Evolutionary conservation across 2,888 invertebrate genomes (phyloP).

Genomic region (Troides aeacus): DNA sequence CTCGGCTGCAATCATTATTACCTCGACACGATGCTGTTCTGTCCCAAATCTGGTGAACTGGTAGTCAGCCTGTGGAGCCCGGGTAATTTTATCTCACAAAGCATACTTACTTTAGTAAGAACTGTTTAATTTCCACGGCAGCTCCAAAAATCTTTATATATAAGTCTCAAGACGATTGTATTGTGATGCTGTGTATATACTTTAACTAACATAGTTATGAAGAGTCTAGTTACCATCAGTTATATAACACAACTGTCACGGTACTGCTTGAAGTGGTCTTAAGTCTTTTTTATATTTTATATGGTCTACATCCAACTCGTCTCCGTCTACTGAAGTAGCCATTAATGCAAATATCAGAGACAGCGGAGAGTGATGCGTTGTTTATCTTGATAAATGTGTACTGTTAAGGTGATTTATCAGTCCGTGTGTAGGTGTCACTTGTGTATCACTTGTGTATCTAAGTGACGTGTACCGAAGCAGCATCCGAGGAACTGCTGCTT

Average conservation of each 20-base stretch:
- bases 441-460: neutral
- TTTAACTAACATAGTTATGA: too few relatives aligned
- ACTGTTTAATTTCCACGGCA: neutral
- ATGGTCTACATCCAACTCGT: too few relatives aligned
- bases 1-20: constrained; percentile 43
- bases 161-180: too few relatives aligned
- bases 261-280: too few relatives aligned
- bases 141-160: neutral
- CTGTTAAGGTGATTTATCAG: neutral
- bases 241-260: too few relatives aligned
- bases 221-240: too few relatives aligned
- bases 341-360: neutral
- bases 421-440: neutral
- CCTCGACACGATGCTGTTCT: constrained; percentile 70
- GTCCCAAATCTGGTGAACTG: constrained; percentile 66
- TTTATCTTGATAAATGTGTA: neutral
- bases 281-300: too few relatives aligned
- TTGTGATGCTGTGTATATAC: too few relatives aligned
- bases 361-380: neutral
- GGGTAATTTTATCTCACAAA: constrained; percentile 35
- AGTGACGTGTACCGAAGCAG: neutral
- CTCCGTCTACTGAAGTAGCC: too few relatives aligned
- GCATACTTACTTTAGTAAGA: too few relatives aligned
- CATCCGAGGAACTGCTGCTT: neutral
- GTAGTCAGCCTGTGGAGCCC: constrained; percentile 67